These are phyloP conservation scores for Drosophila tsacasi DNA, from an alignment of 1,140 invertebrate genomes.

Conservation along the genomic window DNA sequence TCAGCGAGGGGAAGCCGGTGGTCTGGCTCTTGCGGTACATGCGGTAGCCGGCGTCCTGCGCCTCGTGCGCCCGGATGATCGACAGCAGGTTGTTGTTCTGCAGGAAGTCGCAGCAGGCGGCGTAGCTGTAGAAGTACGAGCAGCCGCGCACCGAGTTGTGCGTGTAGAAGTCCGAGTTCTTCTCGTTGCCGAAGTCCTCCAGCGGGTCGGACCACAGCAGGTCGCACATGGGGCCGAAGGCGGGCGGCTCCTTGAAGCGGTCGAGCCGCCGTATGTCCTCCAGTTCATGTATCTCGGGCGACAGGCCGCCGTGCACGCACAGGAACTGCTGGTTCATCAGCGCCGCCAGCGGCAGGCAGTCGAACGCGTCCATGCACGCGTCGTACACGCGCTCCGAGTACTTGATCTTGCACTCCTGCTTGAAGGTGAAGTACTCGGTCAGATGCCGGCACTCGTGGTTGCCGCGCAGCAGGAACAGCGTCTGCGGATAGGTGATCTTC, in stretches of 20 bases:
- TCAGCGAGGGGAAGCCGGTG: constrained; percentile 99
- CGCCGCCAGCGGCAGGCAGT: constrained; percentile 99
- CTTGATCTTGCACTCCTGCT: constrained; percentile 99
- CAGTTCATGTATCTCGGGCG: constrained; percentile 99
- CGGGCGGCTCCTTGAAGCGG: constrained; percentile 99
- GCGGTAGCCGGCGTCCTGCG: constrained; percentile 99
- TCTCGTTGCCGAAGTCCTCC: constrained; percentile 99
- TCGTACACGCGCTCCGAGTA: constrained; percentile 99
- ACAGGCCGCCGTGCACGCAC: constrained; percentile 99
- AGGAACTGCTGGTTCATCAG: constrained; percentile 99
- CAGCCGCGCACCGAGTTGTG: constrained; percentile 99
- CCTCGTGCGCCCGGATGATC: constrained; percentile 99
- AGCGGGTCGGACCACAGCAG: constrained; percentile 99
- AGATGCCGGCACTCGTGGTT: constrained; percentile 99
- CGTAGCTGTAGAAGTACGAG: constrained; percentile 99
- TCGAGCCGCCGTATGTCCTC: constrained; percentile 99
- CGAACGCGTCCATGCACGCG: constrained; percentile 99
- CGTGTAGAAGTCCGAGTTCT: constrained; percentile 99
- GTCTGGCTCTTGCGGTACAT: constrained; percentile 99
- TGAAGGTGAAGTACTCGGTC: constrained; percentile 99
- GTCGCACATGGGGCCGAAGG: constrained; percentile 99
- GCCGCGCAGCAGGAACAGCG: constrained; percentile 98
- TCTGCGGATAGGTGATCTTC: constrained; percentile 99
- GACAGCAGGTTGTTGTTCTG: constrained; percentile 99
- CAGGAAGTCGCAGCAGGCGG: constrained; percentile 99